phyloP scores from a whole-genome alignment of 2,113 vertebrate genomes.

The Naja naja region DNA sequence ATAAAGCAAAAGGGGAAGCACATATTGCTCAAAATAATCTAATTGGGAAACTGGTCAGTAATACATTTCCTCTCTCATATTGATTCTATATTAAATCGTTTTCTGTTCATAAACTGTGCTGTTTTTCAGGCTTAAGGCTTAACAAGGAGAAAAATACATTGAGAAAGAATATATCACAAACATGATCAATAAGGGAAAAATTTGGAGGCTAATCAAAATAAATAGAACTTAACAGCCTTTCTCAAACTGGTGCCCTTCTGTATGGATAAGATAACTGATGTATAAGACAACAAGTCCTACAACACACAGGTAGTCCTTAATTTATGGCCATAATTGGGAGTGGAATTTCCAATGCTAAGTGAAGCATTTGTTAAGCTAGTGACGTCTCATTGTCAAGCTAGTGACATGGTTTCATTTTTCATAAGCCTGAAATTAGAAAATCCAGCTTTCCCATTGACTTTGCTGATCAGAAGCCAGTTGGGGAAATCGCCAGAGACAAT shows the following conservation, averaged over 20 bases:
- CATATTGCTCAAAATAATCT: background rate
- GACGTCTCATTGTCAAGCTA: background rate
- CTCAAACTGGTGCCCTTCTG: background rate
- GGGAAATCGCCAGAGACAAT: background rate
- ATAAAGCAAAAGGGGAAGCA: background rate
- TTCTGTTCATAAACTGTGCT: background rate
- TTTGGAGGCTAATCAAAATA: background rate
- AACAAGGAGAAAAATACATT: background rate
- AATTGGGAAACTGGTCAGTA: background rate
- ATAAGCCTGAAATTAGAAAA: background rate
- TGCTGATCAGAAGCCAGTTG: background rate
- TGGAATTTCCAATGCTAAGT: background rate
- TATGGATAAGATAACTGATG: background rate
- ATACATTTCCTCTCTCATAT: background rate
- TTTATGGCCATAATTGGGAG: background rate
- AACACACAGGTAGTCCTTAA: background rate
- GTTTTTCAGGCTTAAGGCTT: background rate
- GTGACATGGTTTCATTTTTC: background rate
- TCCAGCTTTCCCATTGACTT: background rate
- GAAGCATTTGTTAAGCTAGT: background rate
- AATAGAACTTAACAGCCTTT: background rate
- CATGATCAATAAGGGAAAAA: no score
- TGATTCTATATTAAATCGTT: background rate
- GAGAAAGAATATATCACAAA: background rate
- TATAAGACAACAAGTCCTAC: background rate